These are phyloP conservation scores for Brachionus rotundiformis DNA, from an alignment of 1,140 invertebrate genomes.

Conservation along the genomic window DNA sequence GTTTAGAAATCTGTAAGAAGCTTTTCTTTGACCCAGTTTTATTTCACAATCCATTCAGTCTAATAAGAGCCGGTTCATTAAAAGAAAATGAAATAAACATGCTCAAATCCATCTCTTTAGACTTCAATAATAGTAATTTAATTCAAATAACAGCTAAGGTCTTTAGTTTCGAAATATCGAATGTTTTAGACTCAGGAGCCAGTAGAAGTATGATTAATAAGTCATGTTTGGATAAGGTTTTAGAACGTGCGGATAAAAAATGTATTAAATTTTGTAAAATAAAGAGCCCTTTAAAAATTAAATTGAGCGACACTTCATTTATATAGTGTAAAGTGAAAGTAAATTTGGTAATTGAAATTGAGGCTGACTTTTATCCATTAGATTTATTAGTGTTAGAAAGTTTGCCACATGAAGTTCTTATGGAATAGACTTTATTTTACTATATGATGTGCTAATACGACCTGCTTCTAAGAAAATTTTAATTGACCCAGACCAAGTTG, in stretches of 20 bases:
- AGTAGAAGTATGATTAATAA: not conserved
- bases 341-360: not conserved
- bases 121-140: not conserved
- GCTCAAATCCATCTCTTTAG: not conserved
- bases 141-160: not conserved
- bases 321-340: not conserved
- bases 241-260: not conserved
- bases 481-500: not conserved
- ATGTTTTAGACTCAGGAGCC: not conserved
- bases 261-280: not conserved
- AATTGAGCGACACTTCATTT: not conserved
- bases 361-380: constrained; percentile 4
- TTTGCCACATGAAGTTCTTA: constrained; percentile 3
- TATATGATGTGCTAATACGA: not conserved
- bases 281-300: not conserved
- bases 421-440: not conserved
- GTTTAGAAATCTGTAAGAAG: constrained; percentile 4
- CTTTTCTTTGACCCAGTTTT: constrained; percentile 33
- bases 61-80: not conserved
- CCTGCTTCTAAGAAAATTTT: not conserved
- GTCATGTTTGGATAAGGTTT: not conserved
- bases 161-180: not conserved
- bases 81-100: not conserved
- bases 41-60: not conserved
- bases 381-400: not conserved